Percentiles rank a stretch among this genome's conserved stretches.
Conservation (phyloP, 2,113 vertebrate genomes). For the Mormyrus lacerda region DNA sequence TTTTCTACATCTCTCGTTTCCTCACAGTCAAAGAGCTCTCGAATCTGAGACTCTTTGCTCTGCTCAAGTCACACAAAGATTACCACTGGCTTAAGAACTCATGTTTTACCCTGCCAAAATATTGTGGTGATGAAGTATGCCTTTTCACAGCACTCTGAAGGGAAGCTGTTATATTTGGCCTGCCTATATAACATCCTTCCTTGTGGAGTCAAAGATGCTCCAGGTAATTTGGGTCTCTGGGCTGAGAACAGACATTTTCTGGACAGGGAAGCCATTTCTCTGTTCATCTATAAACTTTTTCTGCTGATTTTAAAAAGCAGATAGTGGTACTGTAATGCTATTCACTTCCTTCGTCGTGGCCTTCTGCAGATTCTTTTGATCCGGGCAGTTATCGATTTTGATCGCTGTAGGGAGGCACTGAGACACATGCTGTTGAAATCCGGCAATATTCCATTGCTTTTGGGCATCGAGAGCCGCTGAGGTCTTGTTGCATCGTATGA, state of each 20-base stretch:
- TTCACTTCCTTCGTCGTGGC: neutral
- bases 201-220: conserved; percentile 18
- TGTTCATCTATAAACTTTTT: neutral
- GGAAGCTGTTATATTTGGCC: conserved; percentile 19
- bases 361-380: neutral
- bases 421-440: neutral
- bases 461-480: neutral
- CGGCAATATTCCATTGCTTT: neutral
- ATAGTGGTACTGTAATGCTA: neutral
- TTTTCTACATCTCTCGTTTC: conserved; percentile 2
- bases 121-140: conserved; percentile 11
- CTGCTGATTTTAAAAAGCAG: neutral
- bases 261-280: neutral
- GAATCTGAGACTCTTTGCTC: neutral
- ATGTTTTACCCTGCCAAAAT: conserved; percentile 18
- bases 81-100: conserved; percentile 14
- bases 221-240: conserved; percentile 28
- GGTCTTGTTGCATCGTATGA: neutral
- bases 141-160: conserved; percentile 26
- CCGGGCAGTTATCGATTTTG: neutral
- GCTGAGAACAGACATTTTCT: conserved; percentile 1
- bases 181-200: conserved; percentile 20
- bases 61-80: conserved; percentile 27
- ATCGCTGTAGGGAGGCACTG: neutral
- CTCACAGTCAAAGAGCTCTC: neutral